phyloP scores from a whole-genome alignment of 1,140 invertebrate genomes.

The Cyclargus thomasi region DNA sequence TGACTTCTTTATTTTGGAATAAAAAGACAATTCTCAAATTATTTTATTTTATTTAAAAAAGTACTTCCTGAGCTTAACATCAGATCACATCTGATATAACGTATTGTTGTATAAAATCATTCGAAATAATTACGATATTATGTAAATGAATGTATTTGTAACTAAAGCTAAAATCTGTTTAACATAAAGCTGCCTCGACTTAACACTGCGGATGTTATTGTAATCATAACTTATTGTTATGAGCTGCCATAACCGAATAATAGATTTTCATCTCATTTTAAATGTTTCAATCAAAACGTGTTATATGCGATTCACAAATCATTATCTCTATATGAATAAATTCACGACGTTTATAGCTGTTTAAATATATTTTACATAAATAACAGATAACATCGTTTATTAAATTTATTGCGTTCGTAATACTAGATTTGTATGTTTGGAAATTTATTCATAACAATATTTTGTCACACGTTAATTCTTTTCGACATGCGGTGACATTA shows the following conservation, averaged over 20 bases:
- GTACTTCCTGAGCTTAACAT: too few species aligned
- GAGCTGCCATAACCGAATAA: not conserved
- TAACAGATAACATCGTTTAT: conserved; percentile 10
- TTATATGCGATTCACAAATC: not conserved
- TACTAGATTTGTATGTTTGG: not conserved
- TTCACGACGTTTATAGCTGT: not conserved
- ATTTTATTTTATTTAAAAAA: too few species aligned
- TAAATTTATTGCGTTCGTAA: conserved; percentile 5
- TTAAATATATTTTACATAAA: conserved; percentile 8
- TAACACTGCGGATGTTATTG: not conserved
- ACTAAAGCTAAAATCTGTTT: not conserved
- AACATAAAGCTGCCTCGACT: not conserved
- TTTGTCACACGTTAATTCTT: conserved; percentile 1
- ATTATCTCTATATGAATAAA: not conserved
- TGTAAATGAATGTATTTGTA: not conserved
- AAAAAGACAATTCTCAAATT: too few species aligned
- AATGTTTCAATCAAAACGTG: conserved; percentile 1
- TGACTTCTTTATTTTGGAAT: too few species aligned
- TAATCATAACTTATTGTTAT: not conserved
- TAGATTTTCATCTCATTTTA: not conserved
- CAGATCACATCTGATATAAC: too few species aligned
- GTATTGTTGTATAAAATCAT: too few species aligned
- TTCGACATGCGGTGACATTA: not conserved
- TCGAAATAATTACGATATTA: not conserved
- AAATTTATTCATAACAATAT: conserved; percentile 1